These are phyloP conservation scores for Drosophila flavopinicola DNA, from an alignment of 2,888 invertebrate species.

Conservation along the genomic window DNA sequence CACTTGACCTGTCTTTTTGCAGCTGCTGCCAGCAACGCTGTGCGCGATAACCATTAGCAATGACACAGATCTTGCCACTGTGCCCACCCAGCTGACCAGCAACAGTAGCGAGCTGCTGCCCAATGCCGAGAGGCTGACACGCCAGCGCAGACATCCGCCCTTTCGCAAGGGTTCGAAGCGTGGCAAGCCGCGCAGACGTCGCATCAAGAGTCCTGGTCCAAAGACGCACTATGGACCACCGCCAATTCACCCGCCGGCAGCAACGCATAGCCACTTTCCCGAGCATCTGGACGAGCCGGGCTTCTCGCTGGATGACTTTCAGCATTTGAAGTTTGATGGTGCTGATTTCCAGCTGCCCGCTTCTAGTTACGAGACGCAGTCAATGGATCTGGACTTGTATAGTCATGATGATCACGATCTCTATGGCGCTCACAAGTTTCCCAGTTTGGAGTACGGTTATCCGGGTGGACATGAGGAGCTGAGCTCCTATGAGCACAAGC, in stretches of 20 bases:
- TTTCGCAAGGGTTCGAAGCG: conserved; percentile 63
- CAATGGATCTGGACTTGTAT: conserved; percentile 82
- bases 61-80: conserved; percentile 10
- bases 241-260: conserved; percentile 32
- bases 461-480: conserved; percentile 27
- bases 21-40: conserved; percentile 39
- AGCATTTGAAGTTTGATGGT: conserved; percentile 74
- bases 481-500: conserved; percentile 48
- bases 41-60: conserved; percentile 25
- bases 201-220: conserved; percentile 65
- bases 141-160: conserved; percentile 81
- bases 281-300: conserved; percentile 56
- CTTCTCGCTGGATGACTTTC: conserved; percentile 72
- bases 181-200: conserved; percentile 65
- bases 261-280: conserved; percentile 54
- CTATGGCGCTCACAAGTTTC: conserved; percentile 67
- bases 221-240: conserved; percentile 76
- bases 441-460: conserved; percentile 63
- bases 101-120: conserved; percentile 46
- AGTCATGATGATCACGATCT: conserved; percentile 55
- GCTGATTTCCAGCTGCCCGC: conserved; percentile 76
- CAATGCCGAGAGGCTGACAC: conserved; percentile 72
- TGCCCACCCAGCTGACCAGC: neutral
- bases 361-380: conserved; percentile 78
- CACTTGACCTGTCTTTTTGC: conserved; percentile 15